These are phyloP conservation scores for Harpalus rufipes DNA, from an alignment of 2,888 invertebrate genomes.

Conservation along the genomic window DNA sequence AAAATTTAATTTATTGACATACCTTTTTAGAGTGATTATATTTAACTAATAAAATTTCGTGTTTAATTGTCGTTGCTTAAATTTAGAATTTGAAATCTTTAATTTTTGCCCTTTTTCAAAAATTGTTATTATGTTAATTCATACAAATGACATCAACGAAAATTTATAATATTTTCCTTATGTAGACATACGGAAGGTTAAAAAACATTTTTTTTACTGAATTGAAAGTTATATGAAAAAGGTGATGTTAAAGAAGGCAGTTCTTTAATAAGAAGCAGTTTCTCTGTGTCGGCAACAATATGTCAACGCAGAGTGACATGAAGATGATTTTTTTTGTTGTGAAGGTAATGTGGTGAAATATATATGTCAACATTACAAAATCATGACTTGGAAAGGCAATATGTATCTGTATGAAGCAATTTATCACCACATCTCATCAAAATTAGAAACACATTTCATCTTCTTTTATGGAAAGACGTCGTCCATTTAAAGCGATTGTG, in stretches of 20 bases:
- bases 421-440: conserved; percentile 14
- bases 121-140: too few species aligned
- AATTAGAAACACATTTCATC: conserved; percentile 33
- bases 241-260: background rate
- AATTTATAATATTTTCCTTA: too few species aligned
- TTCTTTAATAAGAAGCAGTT: background rate
- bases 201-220: background rate
- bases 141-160: too few species aligned
- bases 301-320: background rate
- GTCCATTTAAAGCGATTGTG: conserved; percentile 41
- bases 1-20: too few species aligned
- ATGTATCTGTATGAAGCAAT: conserved; percentile 16
- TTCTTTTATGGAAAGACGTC: conserved; percentile 9
- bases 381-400: conserved; percentile 7
- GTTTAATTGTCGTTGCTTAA: too few species aligned
- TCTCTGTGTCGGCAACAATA: background rate
- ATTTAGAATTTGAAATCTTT: too few species aligned
- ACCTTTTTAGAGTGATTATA: too few species aligned
- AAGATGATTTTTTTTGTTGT: background rate
- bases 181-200: too few species aligned
- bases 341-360: background rate
- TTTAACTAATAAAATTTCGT: too few species aligned
- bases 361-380: conserved; percentile 9
- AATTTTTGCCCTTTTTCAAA: too few species aligned
- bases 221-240: conserved; percentile 15